Conservation (phyloP, 2,797 vertebrate species). For the Acipenser oxyrinchus region DNA sequence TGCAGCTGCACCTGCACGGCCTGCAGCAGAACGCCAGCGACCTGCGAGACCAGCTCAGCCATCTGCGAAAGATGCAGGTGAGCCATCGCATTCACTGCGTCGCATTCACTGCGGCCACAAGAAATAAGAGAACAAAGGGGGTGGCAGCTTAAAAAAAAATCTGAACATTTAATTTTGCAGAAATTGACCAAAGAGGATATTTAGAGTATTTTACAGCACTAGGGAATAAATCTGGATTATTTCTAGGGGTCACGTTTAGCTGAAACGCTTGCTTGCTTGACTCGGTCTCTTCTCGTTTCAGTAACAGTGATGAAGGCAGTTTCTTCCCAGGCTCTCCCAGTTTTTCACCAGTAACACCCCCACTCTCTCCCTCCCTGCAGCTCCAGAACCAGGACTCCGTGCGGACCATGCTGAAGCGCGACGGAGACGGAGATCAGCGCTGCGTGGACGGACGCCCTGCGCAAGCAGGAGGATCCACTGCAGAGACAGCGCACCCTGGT, state of each 20-base stretch:
- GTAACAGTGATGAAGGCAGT: too few relatives aligned
- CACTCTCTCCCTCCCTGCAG: conserved; percentile 41
- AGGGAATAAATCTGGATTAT: too few relatives aligned
- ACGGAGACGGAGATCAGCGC: conserved; percentile 85
- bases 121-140: too few relatives aligned
- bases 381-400: conserved; percentile 89
- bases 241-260: too few relatives aligned
- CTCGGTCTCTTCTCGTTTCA: too few relatives aligned
- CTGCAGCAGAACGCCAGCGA: conserved; percentile 88
- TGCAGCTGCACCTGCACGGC: conserved; percentile 89
- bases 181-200: too few relatives aligned
- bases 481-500: conserved; percentile 94
- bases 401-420: conserved; percentile 77
- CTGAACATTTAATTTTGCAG: too few relatives aligned
- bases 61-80: conserved; percentile 88
- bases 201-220: too few relatives aligned
- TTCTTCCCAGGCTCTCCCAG: too few relatives aligned
- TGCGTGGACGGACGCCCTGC: conserved; percentile 79
- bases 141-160: too few relatives aligned
- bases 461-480: conserved; percentile 92
- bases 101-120: neutral
- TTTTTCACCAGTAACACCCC: too few relatives aligned
- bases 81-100: conserved; percentile 4
- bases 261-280: too few relatives aligned
- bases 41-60: conserved; percentile 83